Evolutionary conservation across 2,888 invertebrate species (phyloP).

Genomic region (Hylaea fasciaria): DNA sequence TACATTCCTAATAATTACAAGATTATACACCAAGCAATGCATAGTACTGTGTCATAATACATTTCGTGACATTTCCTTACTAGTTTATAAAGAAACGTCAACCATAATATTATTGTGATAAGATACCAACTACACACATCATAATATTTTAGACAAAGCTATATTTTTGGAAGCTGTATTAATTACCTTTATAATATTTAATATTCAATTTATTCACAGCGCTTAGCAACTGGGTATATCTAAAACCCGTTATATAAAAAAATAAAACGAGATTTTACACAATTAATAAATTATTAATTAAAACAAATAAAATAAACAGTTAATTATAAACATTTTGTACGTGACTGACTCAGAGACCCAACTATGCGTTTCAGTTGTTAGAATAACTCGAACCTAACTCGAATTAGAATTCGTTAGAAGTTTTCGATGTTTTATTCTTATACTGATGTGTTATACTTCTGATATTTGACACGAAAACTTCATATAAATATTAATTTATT

Average conservation of each 20-base stretch:
- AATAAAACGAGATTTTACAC: not conserved
- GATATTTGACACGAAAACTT: too few relatives aligned
- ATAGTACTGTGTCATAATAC: not conserved
- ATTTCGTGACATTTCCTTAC: not conserved
- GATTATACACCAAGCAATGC: too few relatives aligned
- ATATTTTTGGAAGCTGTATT: not conserved
- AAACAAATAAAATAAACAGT: too few relatives aligned
- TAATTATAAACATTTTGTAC: not conserved
- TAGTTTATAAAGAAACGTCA: not conserved
- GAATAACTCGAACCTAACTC: constrained; percentile 7
- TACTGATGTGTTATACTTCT: too few relatives aligned
- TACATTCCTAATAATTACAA: too few relatives aligned
- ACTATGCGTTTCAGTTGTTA: constrained; percentile 4
- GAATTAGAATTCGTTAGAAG: constrained; percentile 1
- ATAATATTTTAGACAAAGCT: not conserved
- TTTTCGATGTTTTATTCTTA: not conserved
- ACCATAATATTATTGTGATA: not conserved
- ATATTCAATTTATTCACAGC: constrained; percentile 8
- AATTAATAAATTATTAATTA: not conserved
- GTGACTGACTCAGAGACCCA: not conserved
- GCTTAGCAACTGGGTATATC: constrained; percentile 8
- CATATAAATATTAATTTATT: too few relatives aligned
- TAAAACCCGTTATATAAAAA: not conserved
- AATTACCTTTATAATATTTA: not conserved
- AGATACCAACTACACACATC: not conserved